phyloP scores from a whole-genome alignment of 1,140 invertebrate genomes.

The Trachelipus rathkii region DNA sequence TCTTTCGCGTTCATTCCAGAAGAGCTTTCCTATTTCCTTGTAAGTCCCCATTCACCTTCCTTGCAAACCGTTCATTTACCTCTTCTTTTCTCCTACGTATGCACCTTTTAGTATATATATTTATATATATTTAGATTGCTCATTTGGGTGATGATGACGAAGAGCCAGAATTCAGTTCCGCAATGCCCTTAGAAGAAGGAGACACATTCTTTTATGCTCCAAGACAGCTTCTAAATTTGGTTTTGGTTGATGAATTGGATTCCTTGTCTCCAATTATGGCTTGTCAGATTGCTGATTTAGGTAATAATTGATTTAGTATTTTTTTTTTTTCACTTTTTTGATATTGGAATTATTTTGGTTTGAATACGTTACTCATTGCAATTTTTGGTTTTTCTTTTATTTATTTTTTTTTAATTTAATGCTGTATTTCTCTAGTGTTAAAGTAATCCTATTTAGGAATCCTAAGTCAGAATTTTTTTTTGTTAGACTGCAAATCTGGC shows the following conservation, averaged over 20 bases:
- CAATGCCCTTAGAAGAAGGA: slow-evolving; percentile 95
- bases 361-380: too few relatives aligned
- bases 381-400: too few relatives aligned
- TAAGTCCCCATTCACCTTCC: too few relatives aligned
- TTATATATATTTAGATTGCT: slow-evolving; percentile 58
- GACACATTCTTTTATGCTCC: slow-evolving; percentile 99
- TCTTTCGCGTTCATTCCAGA: too few relatives aligned
- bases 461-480: too few relatives aligned
- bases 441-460: too few relatives aligned
- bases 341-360: slow-evolving; percentile 7
- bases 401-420: background rate
- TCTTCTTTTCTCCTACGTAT: too few relatives aligned
- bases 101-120: too few relatives aligned
- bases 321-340: slow-evolving; percentile 13
- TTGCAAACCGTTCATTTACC: too few relatives aligned
- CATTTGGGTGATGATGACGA: slow-evolving; percentile 99
- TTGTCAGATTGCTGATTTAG: slow-evolving; percentile 66
- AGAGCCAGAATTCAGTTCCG: slow-evolving; percentile 97
- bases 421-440: background rate
- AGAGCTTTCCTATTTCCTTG: too few relatives aligned
- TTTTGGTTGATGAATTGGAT: slow-evolving; percentile 96
- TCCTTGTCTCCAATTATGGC: slow-evolving; percentile 90
- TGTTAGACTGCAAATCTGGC: too few relatives aligned
- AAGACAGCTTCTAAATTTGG: slow-evolving; percentile 86
- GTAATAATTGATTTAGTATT: slow-evolving; percentile 39